Percentiles rank a stretch among this genome's conserved stretches.
Conservation (phyloP, 64 coral and sea anemone species). For the Catalaphyllia jardinei region DNA sequence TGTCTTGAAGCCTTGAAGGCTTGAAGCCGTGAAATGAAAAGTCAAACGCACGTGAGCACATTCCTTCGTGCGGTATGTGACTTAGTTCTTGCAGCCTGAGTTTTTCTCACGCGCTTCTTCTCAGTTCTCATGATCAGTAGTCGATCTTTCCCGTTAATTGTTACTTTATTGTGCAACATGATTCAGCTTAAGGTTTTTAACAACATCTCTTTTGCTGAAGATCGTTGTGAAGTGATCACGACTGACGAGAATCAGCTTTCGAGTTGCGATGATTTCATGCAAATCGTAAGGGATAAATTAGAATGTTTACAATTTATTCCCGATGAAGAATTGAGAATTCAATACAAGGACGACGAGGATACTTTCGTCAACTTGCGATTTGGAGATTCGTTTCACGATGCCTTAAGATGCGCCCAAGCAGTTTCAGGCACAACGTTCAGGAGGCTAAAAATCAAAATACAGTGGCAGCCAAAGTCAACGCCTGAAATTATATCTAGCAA, state of each 20-base stretch:
- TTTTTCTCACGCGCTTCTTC: no score
- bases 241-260: neutral
- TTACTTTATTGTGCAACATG: no score
- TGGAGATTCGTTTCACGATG: conserved; percentile 20
- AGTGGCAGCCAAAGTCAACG: conserved; percentile 42
- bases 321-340: conserved; percentile 11
- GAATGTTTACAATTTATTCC: conserved; percentile 19
- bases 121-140: no score
- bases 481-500: conserved; percentile 30
- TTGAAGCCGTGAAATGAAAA: no score
- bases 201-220: neutral
- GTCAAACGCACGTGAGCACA: no score
- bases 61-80: no score
- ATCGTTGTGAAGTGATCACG: conserved; percentile 3
- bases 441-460: conserved; percentile 39
- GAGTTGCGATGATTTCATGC: conserved; percentile 5
- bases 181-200: no score
- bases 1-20: no score
- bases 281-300: neutral
- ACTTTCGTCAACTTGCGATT: neutral
- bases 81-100: no score
- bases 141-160: no score
- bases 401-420: conserved; percentile 47
- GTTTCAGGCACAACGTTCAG: conserved; percentile 47
- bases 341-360: neutral